A percentile compares a stretch with the other conserved stretches of the same genome.
phyloP scores from a whole-genome alignment of 2,113 vertebrate species.

The Passer montanus region DNA sequence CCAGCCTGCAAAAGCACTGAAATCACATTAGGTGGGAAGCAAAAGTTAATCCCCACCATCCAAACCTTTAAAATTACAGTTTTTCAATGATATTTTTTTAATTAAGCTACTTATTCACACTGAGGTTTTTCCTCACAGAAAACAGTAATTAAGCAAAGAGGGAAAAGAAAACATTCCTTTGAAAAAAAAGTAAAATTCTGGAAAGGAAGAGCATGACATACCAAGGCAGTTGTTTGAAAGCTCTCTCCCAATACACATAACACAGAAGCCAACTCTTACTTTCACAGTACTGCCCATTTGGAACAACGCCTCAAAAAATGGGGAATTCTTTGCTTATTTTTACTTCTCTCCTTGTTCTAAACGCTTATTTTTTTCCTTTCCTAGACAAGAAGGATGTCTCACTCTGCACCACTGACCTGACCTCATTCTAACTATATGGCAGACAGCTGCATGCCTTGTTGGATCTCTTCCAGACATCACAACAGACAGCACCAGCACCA shows the following conservation, averaged over 20 bases:
- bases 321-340: background rate
- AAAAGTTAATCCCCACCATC: background rate
- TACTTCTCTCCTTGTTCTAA: background rate
- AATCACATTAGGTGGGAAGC: background rate
- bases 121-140: background rate
- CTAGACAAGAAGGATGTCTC: background rate
- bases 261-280: background rate
- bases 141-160: background rate
- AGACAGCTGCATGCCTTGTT: background rate
- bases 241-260: background rate
- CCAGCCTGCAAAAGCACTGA: background rate
- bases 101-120: background rate
- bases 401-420: accelerated
- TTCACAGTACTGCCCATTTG: background rate
- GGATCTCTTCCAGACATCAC: background rate
- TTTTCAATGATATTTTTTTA: background rate
- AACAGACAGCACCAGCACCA: background rate
- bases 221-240: background rate
- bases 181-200: background rate
- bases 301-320: background rate
- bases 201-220: slow-evolving; percentile 6
- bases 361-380: background rate
- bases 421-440: background rate
- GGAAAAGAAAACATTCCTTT: background rate
- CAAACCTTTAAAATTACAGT: background rate